These are phyloP conservation scores for Tigriopus californicus DNA, from an alignment of 2,888 invertebrate genomes.

Conservation along the genomic window DNA sequence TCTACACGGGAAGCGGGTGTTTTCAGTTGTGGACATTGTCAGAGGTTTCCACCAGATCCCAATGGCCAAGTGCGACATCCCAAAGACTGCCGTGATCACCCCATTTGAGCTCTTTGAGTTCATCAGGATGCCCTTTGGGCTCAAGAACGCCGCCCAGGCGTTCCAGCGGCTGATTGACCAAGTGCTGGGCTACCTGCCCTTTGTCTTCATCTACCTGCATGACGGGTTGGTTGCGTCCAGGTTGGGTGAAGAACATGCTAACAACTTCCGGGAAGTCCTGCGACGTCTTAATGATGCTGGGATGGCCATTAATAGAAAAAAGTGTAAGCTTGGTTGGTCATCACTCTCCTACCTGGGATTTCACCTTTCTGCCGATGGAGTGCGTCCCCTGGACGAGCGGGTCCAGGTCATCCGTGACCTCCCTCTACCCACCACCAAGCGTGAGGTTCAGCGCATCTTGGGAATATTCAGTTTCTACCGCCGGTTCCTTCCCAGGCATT, in stretches of 20 bases:
- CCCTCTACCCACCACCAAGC: too few relatives aligned
- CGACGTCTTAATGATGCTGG: background rate
- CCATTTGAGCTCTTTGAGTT: slow-evolving; percentile 11
- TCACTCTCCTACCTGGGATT: background rate
- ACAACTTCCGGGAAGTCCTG: background rate
- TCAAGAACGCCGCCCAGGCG: slow-evolving; percentile 12
- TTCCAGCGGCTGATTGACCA: slow-evolving; percentile 15
- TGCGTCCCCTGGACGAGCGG: too few relatives aligned
- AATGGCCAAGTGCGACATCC: background rate
- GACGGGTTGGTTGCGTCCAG: slow-evolving; percentile 4
- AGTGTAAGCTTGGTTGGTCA: background rate
- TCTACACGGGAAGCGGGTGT: background rate
- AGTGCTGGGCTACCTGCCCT: background rate
- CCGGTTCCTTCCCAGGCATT: too few relatives aligned
- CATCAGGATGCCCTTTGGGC: slow-evolving; percentile 12
- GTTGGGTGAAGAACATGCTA: too few relatives aligned
- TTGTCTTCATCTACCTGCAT: slow-evolving; percentile 14
- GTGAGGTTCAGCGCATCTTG: too few relatives aligned
- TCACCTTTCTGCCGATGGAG: too few relatives aligned
- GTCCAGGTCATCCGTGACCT: too few relatives aligned
- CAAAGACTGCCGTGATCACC: slow-evolving; percentile 15
- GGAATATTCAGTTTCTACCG: too few relatives aligned
- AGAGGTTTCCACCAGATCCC: slow-evolving; percentile 15
- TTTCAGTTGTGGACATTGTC: slow-evolving; percentile 16
- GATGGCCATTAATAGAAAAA: background rate